Base-by-base conservation (phyloP, 2,888 invertebrate species). In the Oscheius onirici region DNA sequence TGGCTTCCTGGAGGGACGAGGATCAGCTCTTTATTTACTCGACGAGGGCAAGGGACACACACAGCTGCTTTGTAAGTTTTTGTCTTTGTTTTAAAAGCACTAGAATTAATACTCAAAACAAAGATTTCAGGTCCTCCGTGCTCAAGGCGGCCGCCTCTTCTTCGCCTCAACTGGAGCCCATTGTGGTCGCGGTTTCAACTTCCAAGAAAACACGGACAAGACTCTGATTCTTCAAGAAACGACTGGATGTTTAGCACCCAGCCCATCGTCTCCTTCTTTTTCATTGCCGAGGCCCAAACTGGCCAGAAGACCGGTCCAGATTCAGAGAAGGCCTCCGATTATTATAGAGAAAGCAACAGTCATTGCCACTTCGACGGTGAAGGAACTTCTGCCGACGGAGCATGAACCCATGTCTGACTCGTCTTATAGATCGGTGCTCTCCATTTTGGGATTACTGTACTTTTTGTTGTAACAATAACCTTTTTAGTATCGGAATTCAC, bases 1-100 rank as follows among this genome's bases (percentile, higher is more conserved):
- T 80, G 13, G 84, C 81, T 24, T 81, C 81, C 1, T 84, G 84
- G 84, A 73, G 75, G 20, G 81, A 84, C 49, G 76, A 74, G 49
- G 75, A 76, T 1, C 52, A 74, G n/a, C 69, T 82, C 34, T 76
- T 80, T 61, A 77, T 83, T n/a, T 84, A 81, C 58, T 67, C 82
- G 5, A 73, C 71, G 43, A 66, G 73, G 34, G 71, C 69, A 11
- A 55, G 40, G 22, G 74, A 76, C 13, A 74, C 73, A 1, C 74
- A 80, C 17, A 69, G 74, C 44, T 83, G 83, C 65, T 81, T 83
- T 60, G 83, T 81, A 58, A 76, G 76, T 41, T 24, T n/a, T n/a
- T n/a, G n/a, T n/a, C n/a, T n/a, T n/a, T n/a, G n/a, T n/a, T n/a
- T n/a, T n/a, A n/a, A n/a, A n/a, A n/a, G n/a, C 10, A 24, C 26